phyloP scores from a whole-genome alignment of 64 coral and sea anemone genomes.

The Dendronephthya gigantea region DNA sequence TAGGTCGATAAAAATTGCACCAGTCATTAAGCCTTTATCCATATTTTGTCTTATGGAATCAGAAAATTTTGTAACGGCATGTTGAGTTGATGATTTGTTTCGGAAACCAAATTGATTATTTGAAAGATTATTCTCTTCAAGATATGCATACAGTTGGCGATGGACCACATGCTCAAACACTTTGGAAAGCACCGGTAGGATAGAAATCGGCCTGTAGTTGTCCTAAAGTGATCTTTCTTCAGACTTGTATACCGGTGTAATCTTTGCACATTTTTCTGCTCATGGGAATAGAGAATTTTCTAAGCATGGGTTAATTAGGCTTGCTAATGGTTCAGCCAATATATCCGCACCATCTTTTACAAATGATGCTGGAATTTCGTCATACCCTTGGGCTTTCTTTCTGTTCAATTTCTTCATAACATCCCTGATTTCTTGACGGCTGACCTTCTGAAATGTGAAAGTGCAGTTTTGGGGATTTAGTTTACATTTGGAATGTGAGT shows the following conservation, averaged over 20 bases:
- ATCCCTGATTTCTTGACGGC: not conserved
- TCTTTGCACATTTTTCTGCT: not conserved
- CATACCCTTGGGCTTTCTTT: not conserved
- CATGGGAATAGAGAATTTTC: not conserved
- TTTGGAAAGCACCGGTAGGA: not conserved
- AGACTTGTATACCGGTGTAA: not conserved
- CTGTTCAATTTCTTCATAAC: not conserved
- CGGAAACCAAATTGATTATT: constrained; percentile 1
- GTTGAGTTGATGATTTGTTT: not conserved
- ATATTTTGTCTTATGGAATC: no score
- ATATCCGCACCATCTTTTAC: not conserved
- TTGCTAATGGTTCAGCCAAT: not conserved
- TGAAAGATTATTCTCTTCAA: constrained; percentile 6
- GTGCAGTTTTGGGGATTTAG: not conserved
- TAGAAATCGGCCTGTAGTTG: not conserved
- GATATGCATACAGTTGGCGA: not conserved
- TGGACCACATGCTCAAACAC: not conserved
- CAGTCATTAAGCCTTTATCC: no score
- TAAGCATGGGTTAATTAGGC: not conserved
- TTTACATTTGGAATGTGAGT: not conserved
- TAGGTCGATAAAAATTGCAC: not conserved
- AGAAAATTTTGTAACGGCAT: no score
- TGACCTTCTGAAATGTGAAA: not conserved
- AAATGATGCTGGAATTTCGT: constrained; percentile 3
- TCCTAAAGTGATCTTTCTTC: not conserved